Evolutionary conservation across 2,888 invertebrate species (phyloP).

Genomic region (Iphiclides podalirius): DNA sequence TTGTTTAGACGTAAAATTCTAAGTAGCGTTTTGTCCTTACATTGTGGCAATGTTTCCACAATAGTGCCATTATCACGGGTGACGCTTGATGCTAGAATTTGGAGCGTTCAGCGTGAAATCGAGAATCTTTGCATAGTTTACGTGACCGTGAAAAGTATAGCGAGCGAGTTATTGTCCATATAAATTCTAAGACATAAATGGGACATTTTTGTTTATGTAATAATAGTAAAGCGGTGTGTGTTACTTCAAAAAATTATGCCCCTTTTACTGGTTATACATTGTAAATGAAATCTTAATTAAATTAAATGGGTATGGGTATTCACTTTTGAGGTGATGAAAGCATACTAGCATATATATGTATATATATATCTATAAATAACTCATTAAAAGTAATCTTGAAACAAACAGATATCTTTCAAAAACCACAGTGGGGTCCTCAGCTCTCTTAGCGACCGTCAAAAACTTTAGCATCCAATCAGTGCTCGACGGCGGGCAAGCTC

Average conservation of each 20-base stretch:
- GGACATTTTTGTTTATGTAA: background rate
- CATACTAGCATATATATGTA: no score
- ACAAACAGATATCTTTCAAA: constrained; percentile 5
- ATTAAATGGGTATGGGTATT: no score
- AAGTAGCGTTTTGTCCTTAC: constrained; percentile 46
- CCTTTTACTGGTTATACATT: no score
- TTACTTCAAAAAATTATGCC: no score
- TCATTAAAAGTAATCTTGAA: constrained; percentile 3
- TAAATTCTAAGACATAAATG: background rate
- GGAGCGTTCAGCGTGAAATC: constrained; percentile 36
- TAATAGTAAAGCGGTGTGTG: no score
- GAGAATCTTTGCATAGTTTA: constrained; percentile 18
- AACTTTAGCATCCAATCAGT: constrained; percentile 21
- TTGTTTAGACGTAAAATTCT: constrained; percentile 48
- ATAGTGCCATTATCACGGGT: constrained; percentile 15
- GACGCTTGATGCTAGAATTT: constrained; percentile 29
- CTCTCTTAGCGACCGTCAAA: constrained; percentile 4
- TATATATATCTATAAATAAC: background rate
- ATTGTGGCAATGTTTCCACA: constrained; percentile 26
- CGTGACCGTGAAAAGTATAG: constrained; percentile 34
- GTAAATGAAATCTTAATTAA: no score
- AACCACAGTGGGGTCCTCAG: constrained; percentile 3
- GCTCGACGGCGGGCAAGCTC: constrained; percentile 4
- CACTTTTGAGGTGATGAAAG: no score
- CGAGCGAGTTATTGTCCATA: constrained; percentile 23